Evolutionary conservation across 2,797 vertebrate species (phyloP).

Genomic region (Enteromius unitaeniatus): DNA sequence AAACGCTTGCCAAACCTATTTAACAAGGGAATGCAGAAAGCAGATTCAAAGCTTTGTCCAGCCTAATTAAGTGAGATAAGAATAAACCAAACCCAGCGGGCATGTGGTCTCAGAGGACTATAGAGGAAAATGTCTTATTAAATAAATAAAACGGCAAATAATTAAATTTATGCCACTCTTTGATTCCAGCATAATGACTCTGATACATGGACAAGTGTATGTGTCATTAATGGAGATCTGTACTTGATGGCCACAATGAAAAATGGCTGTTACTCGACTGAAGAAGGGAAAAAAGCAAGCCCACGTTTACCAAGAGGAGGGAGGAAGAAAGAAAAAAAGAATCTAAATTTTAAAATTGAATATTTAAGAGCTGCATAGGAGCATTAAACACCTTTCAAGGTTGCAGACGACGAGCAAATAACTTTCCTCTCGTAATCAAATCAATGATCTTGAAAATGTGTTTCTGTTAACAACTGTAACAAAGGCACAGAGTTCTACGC

Average conservation of each 20-base stretch:
- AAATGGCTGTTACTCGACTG: neutral
- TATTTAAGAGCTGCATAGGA: neutral
- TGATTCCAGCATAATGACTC: conserved; percentile 14
- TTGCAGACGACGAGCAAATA: conserved; percentile 39
- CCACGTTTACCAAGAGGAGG: neutral
- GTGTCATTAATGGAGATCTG: conserved; percentile 11
- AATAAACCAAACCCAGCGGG: conserved; percentile 48
- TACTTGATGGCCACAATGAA: neutral
- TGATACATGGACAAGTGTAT: conserved; percentile 27
- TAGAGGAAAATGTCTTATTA: conserved; percentile 49
- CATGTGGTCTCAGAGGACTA: conserved; percentile 30
- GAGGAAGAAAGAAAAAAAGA: neutral
- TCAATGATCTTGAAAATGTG: conserved; percentile 50
- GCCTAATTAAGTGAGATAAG: conserved; percentile 56
- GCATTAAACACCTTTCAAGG: conserved; percentile 16
- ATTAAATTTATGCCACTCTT: conserved; percentile 37
- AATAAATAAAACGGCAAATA: conserved; percentile 44
- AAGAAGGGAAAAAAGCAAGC: neutral
- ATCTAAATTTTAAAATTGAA: neutral
- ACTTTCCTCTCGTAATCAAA: conserved; percentile 43
- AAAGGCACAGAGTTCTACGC: conserved; percentile 13
- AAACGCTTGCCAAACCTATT: conserved; percentile 25
- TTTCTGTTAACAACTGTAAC: conserved; percentile 34
- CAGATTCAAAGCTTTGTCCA: conserved; percentile 42
- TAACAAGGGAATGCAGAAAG: conserved; percentile 18